These are phyloP conservation scores for Noturus placidus DNA, from an alignment of 2,113 vertebrate genomes.

Conservation along the genomic window DNA sequence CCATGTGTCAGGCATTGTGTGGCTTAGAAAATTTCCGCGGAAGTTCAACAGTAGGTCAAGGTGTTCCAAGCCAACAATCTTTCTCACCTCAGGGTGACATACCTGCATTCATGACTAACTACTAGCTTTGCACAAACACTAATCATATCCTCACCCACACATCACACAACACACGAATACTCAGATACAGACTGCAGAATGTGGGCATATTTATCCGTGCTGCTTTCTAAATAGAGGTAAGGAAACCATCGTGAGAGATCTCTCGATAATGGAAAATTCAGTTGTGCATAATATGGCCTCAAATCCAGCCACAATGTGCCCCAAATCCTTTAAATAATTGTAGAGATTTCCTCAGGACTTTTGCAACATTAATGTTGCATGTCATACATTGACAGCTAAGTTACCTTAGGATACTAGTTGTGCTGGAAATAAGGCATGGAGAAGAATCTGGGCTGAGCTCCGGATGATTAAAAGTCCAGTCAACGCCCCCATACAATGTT, in stretches of 20 bases:
- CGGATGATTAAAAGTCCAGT: no score
- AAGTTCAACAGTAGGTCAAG: constrained; percentile 50
- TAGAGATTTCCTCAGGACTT: not conserved
- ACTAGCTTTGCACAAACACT: constrained; percentile 18
- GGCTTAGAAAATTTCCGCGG: constrained; percentile 14
- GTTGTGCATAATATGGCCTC: not conserved
- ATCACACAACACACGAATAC: not conserved
- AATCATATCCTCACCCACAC: constrained; percentile 24
- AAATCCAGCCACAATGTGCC: not conserved
- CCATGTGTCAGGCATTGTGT: not conserved
- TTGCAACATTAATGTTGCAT: not conserved
- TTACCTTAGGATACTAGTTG: no score
- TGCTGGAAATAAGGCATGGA: no score
- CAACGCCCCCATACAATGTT: not conserved
- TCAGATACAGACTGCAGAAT: not conserved
- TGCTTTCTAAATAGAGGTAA: not conserved
- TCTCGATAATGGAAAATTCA: not conserved
- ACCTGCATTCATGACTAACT: constrained; percentile 41
- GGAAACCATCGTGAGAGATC: not conserved
- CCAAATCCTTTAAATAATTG: not conserved
- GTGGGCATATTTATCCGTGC: not conserved
- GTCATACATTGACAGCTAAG: no score
- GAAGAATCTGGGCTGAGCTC: no score
- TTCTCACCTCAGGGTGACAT: constrained; percentile 46
- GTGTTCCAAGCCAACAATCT: constrained; percentile 35